phyloP scores from a whole-genome alignment of 2,888 invertebrate genomes.

The Siphonodentalium dalli region DNA sequence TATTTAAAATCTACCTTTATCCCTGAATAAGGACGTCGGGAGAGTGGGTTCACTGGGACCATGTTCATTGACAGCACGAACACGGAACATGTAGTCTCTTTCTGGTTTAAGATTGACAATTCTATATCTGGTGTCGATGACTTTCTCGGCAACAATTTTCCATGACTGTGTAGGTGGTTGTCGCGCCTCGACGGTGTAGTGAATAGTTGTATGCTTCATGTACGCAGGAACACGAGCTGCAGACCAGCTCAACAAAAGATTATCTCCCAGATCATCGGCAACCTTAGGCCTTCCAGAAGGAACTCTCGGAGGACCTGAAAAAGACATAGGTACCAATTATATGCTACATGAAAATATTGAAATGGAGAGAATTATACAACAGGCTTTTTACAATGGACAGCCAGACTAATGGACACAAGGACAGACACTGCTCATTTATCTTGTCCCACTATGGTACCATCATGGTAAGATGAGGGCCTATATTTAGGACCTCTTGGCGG shows the following conservation, averaged over 20 bases:
- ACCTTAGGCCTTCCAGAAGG: constrained; percentile 83
- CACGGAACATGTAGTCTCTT: constrained; percentile 93
- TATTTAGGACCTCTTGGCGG: too few relatives aligned
- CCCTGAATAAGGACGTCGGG: constrained; percentile 64
- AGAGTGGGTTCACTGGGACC: constrained; percentile 97
- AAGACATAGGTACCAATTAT: background rate
- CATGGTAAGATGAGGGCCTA: too few relatives aligned
- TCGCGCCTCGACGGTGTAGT: constrained; percentile 89
- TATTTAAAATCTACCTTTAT: constrained; percentile 33
- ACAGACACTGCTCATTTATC: too few relatives aligned
- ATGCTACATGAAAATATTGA: background rate
- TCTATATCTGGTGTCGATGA: constrained; percentile 27
- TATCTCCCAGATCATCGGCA: constrained; percentile 88
- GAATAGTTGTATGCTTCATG: constrained; percentile 83
- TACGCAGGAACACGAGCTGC: constrained; percentile 85
- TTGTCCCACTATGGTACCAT: too few relatives aligned
- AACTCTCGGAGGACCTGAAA: constrained; percentile 49
- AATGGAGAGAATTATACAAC: too few relatives aligned
- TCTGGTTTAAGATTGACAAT: constrained; percentile 76
- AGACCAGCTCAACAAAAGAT: constrained; percentile 89
- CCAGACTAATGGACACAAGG: background rate
- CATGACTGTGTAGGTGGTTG: constrained; percentile 36
- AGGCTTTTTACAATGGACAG: background rate
- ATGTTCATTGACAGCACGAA: constrained; percentile 94
- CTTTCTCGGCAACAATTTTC: constrained; percentile 29